Conservation (phyloP, 2,888 invertebrate species). For the Melanotus villosus region DNA sequence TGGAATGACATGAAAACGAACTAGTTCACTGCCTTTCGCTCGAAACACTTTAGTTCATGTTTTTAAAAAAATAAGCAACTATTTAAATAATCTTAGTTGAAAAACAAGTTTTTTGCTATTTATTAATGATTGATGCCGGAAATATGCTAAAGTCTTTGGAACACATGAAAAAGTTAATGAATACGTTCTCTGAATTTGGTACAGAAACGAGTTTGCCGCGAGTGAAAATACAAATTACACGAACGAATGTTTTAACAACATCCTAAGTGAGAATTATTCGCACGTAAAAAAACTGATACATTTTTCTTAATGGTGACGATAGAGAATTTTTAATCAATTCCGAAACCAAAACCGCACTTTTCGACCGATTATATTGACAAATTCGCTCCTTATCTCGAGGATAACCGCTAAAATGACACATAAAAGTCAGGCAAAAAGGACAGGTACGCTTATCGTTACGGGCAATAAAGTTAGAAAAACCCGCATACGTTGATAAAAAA, state of each 20-base stretch:
- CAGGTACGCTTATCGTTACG: no score
- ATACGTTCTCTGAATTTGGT: slow-evolving; percentile 43
- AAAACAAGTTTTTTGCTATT: slow-evolving; percentile 39
- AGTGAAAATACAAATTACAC: slow-evolving; percentile 29
- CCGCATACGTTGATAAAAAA: no score
- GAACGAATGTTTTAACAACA: slow-evolving; percentile 18
- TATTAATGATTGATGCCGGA: slow-evolving; percentile 47
- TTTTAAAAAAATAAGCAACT: slow-evolving; percentile 39
- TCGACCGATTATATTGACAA: not conserved
- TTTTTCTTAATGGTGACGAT: not conserved
- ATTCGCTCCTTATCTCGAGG: not conserved
- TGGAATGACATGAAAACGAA: slow-evolving; percentile 24
- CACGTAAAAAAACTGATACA: not conserved
- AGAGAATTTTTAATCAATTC: not conserved
- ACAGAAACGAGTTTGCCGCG: slow-evolving; percentile 34
- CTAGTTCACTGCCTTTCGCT: slow-evolving; percentile 41
- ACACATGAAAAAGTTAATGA: slow-evolving; percentile 42
- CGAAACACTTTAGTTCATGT: slow-evolving; percentile 28
- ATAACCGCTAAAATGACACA: not conserved
- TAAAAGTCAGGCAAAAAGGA: not conserved
- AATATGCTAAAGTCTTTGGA: slow-evolving; percentile 36
- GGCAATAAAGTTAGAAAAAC: no score
- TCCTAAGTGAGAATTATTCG: slow-evolving; percentile 13
- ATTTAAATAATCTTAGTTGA: slow-evolving; percentile 38
- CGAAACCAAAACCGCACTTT: not conserved